phyloP scores from a whole-genome alignment of 2,113 vertebrate species.

The Sterrhoptilus dennistouni region DNA sequence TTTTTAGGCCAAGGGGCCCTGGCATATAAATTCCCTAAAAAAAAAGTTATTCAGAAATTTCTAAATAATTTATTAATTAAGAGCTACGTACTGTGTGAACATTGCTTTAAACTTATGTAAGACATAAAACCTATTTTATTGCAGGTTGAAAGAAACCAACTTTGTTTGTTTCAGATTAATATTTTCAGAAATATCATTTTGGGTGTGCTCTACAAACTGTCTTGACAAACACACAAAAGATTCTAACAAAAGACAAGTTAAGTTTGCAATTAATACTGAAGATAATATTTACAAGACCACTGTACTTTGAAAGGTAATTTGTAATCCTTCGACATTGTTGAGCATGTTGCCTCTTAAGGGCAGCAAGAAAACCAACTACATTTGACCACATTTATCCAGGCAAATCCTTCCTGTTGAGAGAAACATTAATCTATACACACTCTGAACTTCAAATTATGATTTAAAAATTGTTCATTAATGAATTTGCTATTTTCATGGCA shows the following conservation, averaged over 20 bases:
- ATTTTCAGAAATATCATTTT: background rate
- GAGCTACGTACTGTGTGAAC: background rate
- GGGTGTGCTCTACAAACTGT: background rate
- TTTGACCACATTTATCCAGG: background rate
- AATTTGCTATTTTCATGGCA: background rate
- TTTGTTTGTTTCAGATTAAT: background rate
- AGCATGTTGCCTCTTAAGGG: background rate
- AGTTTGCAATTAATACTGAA: background rate
- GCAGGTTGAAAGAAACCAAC: background rate
- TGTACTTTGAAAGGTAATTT: background rate
- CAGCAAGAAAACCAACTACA: background rate
- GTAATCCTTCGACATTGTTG: background rate
- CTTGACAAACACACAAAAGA: background rate
- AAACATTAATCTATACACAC: background rate
- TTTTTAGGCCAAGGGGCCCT: background rate
- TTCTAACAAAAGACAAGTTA: background rate
- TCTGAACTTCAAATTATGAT: background rate
- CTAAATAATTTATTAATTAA: background rate
- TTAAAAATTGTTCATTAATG: background rate
- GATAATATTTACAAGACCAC: background rate
- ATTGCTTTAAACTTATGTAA: background rate
- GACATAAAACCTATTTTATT: background rate
- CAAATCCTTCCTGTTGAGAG: background rate
- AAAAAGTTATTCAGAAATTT: background rate
- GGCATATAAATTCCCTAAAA: background rate